Evolutionary conservation across 2,888 invertebrate species (phyloP), one percentile per base, ranked within the genome.

Genomic region (Ennomos erosarius): DNA sequence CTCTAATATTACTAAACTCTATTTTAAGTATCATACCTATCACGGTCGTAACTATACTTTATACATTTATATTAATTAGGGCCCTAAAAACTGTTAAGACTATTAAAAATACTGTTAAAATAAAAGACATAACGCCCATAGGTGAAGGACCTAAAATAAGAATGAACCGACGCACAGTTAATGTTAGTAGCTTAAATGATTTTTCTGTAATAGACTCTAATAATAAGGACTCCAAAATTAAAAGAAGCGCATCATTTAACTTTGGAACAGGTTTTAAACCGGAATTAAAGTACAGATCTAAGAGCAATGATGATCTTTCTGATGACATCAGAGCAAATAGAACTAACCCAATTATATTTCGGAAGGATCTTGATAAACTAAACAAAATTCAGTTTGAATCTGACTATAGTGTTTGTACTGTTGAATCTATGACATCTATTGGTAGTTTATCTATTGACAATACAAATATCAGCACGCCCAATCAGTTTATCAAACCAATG

Each of bases 1-100:
- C 83, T 37, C 74, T 95, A 39, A 86, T 95, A 57, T 69, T 94
- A 33, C 73, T 94, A 33, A 94, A 93, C 47, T 93, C 94, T 1
- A 65, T 92, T 9, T 69, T 94, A 9, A 95, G 94, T 57, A 77
- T 93, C 0, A 73, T 94, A 48, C 94, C 95, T 3, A 81, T 92
- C 1, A 44, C 76, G 16, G 69, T 85, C 6, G 88, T 90, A n/a
- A 78, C 77, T 1, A 81, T 94, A 1, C 80, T 95, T 9, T 95
- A 95, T 67, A 87, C 91, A 0, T 93, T 94, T 6, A 95, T 95
- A 60, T 80, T 95, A 64, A 85, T 93, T 52, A 86, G 89, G 67
- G 95, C 95, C 1, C 73, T 95, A 45, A 90, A 85, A 69, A 94
- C 90, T 45, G 82, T 85, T 1, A 81, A 76, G 46, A 78, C 78